Evolutionary conservation across 1,140 invertebrate genomes (phyloP), one percentile per base, ranked within the genome.

Genomic region (silkworm (Bombyx mori)): DNA sequence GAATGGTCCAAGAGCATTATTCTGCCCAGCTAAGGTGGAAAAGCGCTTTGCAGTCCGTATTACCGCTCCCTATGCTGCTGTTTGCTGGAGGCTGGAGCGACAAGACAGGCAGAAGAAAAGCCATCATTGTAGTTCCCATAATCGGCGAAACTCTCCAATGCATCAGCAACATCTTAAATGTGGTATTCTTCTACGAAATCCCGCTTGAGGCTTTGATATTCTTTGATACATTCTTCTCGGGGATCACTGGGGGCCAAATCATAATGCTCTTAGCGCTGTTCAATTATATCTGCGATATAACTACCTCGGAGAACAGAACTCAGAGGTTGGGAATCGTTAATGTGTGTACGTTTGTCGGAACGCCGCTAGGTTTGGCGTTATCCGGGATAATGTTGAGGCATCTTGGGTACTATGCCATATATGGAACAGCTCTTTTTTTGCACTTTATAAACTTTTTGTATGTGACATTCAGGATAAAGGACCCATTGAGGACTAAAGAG

Each of bases 311-410:
- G 73, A 92, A 92, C 22, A 90, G 95, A 59, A 97, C 96, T 0
- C 88, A 94, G 5, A 84, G 95, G 63, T 94, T 97, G 42, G 95
- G 94, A 3, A 92, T 97, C n/a, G 92, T 95, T 58, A 97, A 94
- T 45, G 7, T 45, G 44, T 45, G 7, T 10, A 45, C 44, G 7
- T 45, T 8, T 45, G 10, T 45, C 10, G 10, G 44, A 7, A 45
- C 10, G 10, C 44, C 44, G 44, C 7, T 45, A 10, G 44, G 44
- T 10, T 8, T 45, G 44, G 10, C 7, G 7, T 10, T 45, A 45
- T 45, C 44, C 10, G 44, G 44, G 44, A 45, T 45, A 8, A 10
- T 45, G 44, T 45, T 45, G 7, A 45, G 44, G 10, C 44, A 8
- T 45, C 10, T 8, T 10, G 44, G 44, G 10, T 45, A 45, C 10